phyloP scores from a whole-genome alignment of 2,888 invertebrate genomes.

The Hydroisotoma schaefferi region DNA sequence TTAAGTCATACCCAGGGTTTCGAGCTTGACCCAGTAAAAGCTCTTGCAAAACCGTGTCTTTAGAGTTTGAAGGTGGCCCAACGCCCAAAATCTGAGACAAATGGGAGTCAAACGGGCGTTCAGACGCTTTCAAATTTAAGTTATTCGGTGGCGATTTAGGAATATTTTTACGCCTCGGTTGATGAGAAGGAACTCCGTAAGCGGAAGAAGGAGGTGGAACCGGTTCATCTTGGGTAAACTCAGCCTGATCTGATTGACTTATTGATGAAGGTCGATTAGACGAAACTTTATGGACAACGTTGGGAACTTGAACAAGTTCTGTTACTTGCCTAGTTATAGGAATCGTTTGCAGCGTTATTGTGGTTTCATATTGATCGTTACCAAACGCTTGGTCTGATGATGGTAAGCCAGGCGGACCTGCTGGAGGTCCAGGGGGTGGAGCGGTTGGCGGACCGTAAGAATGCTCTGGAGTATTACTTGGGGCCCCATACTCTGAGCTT shows the following conservation, averaged over 20 bases:
- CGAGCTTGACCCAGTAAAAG: constrained; percentile 14
- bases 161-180: constrained; percentile 7
- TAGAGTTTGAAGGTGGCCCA: background rate
- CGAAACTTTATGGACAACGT: constrained; percentile 33
- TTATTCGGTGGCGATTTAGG: background rate
- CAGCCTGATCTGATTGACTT: constrained; percentile 5
- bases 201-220: constrained; percentile 11
- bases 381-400: constrained; percentile 12
- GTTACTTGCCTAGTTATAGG: constrained; percentile 39
- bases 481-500: constrained; percentile 23
- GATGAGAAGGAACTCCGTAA: constrained; percentile 18
- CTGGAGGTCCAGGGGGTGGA: constrained; percentile 15
- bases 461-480: background rate
- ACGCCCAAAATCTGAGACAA: constrained; percentile 6
- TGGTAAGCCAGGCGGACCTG: constrained; percentile 15
- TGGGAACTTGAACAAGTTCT: constrained; percentile 40
- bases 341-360: constrained; percentile 36
- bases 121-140: background rate
- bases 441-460: constrained; percentile 5
- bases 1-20: constrained; percentile 12
- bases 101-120: constrained; percentile 11
- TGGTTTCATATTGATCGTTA: constrained; percentile 33
- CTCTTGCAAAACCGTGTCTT: constrained; percentile 2
- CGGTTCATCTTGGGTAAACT: constrained; percentile 11
- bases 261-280: constrained; percentile 14